Base-by-base conservation (phyloP, 1,140 invertebrate genomes). In the Oreohelix idahoensis region DNA sequence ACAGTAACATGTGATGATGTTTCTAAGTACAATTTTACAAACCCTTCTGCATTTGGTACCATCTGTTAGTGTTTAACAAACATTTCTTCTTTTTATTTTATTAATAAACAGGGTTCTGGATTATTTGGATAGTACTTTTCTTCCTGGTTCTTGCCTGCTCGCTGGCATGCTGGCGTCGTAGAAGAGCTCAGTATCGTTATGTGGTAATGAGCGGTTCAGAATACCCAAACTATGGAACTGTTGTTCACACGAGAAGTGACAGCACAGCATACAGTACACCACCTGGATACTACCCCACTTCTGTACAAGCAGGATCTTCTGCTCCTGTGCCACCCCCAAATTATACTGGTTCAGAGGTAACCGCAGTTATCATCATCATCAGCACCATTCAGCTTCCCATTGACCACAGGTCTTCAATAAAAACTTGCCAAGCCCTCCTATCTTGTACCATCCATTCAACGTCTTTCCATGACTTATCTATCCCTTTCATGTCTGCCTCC, bases 41-140 rank as follows among this genome's bases (percentile, higher is more conserved):
- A n/a, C 20, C 2, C 5, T 45, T 8, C 42, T 45, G n/a, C 42
- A 58, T 23, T 23, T 23, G 23, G 20, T 20, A 58, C 4, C 26
- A 58, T 58, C 20, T 58, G 26, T 58, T n/a, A 23, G 10, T 20
- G 4, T 23, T 4, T 23, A 20, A 23, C 4, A 58, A 15, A 23
- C 26, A 4, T 49, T 49, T 17, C 10, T 58, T 15, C 26, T 11
- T 58, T 58, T 23, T n/a, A 2, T 20, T 58, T n/a, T 20, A 23
- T 4, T 11, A 10, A 5, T 15, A 58, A 5, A 13, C 63, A 87
- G 86, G 85, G 87, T 87, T 87, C 76, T 87, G 86, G 86, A 75
- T 84, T 15, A 86, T 87, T 17, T 87, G 86, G 86, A 38, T 86
- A 23, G 42, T 87, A 10, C 39, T 84, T 5, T 86, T 87, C 53